These are phyloP conservation scores for Python bivittatus DNA, from an alignment of 2,113 vertebrate genomes.

Conservation along the genomic window DNA sequence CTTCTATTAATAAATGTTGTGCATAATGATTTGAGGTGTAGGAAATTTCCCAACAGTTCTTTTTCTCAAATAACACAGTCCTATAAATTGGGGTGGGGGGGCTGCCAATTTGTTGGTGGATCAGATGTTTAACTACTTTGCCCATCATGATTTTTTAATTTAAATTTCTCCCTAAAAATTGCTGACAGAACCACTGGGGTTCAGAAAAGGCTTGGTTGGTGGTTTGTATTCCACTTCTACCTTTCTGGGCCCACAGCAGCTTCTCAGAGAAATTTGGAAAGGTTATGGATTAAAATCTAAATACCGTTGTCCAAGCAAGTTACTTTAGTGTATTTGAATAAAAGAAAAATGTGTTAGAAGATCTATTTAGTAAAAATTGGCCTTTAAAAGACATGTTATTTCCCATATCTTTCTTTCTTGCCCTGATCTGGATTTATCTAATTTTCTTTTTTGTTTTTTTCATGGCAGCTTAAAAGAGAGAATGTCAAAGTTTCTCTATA, in stretches of 20 bases:
- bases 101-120: background rate
- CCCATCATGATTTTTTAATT: background rate
- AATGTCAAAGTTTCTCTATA: background rate
- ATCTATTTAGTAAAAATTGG: background rate
- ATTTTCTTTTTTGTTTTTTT: slow-evolving; percentile 8
- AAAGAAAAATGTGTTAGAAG: background rate
- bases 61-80: background rate
- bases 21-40: background rate
- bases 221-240: background rate
- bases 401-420: background rate
- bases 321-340: background rate
- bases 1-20: background rate
- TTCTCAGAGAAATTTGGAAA: background rate
- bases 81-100: background rate
- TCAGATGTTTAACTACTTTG: background rate
- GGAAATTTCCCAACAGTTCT: background rate
- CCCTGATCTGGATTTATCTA: slow-evolving; percentile 19
- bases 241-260: background rate
- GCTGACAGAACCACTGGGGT: background rate
- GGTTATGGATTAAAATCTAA: background rate
- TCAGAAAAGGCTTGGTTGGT: background rate
- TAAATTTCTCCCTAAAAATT: background rate
- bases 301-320: too few species aligned
- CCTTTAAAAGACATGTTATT: background rate
- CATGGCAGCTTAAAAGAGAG: background rate